Base-by-base conservation (phyloP, 2,888 invertebrate genomes). In the Yponomeuta plumbellus region DNA sequence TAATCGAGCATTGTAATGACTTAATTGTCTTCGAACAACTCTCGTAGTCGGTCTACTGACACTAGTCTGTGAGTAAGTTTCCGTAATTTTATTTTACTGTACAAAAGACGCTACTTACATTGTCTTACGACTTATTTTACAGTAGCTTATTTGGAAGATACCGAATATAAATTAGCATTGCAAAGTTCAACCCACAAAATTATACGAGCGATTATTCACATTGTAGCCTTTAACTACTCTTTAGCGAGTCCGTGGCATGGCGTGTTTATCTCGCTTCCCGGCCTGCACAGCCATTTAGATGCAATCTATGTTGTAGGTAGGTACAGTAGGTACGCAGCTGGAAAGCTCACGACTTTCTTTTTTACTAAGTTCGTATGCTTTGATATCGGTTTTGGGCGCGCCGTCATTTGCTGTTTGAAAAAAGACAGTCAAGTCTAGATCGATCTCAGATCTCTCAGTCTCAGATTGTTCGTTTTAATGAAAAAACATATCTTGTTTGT, bases 211-310 rank as follows among this genome's bases (percentile, higher is more conserved):
- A 52, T 52, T 52, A 58, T 65, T 65, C 26, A 65, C 26, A 66
- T 66, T 58, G 64, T 44, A 62, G 52, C 66, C 66, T 56, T 66
- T 62, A 67, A 64, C 22, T 52, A 52, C 44, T 52, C 17, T 52
- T 52, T 17, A 17, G 44, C 44, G 26, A 40, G 59, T 23, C 59
- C 20, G n/a, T 52, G 22, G 23, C 65, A 63, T 56, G 23, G 73
- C 75, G 73, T 76, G 76, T 78, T 76, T 79, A 80, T 82, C 79
- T 73, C 69, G 69, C 68, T 57, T 39, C 69, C 69, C 71, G 74
- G 74, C 75, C 72, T 74, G 73, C 75, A 75, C 78, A 79, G 73
- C 81, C 78, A 84, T 85, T 84, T 77, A 85, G 81, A 85, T 84
- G 79, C 80, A 79, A 84, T 85, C 83, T 77, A 58, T 21, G 59